A percentile compares a stretch with the other conserved stretches of the same genome.
These are phyloP conservation scores for Macrosoma leucophasiata DNA, from an alignment of 2,888 invertebrate species.

Conservation along the genomic window DNA sequence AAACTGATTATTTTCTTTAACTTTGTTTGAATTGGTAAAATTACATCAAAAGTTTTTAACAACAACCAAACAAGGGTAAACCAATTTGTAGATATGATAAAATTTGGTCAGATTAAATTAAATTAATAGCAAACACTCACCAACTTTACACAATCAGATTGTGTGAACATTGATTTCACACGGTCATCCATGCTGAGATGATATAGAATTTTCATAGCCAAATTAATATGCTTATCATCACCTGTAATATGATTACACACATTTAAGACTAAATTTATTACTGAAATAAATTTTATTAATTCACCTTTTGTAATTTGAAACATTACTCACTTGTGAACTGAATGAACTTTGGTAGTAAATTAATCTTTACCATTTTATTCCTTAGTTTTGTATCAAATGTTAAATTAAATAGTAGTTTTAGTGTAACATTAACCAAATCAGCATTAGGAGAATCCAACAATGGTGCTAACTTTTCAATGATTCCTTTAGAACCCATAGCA, in stretches of 20 bases:
- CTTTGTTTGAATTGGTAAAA: too few relatives aligned
- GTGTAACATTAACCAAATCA: conserved; percentile 86
- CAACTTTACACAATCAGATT: conserved; percentile 94
- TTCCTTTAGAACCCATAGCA: conserved; percentile 87
- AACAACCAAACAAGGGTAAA: too few relatives aligned
- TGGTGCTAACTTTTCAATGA: conserved; percentile 89
- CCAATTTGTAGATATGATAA: conserved; percentile 1
- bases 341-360: conserved; percentile 92
- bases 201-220: conserved; percentile 89
- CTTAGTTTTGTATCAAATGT: conserved; percentile 94
- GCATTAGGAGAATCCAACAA: conserved; percentile 81
- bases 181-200: conserved; percentile 97
- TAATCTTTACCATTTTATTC: conserved; percentile 91
- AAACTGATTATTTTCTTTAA: too few relatives aligned
- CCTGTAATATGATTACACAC: conserved; percentile 58
- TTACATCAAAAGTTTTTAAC: too few relatives aligned
- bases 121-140: conserved; percentile 51
- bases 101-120: neutral
- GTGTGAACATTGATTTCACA: conserved; percentile 94
- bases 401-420: conserved; percentile 94
- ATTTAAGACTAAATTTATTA: neutral
- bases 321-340: conserved; percentile 83
- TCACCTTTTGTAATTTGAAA: neutral
- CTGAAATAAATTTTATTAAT: neutral
- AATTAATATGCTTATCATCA: conserved; percentile 86